These are phyloP conservation scores for Chaitophorus viminalis DNA, from an alignment of 2,888 invertebrate genomes.

Conservation along the genomic window DNA sequence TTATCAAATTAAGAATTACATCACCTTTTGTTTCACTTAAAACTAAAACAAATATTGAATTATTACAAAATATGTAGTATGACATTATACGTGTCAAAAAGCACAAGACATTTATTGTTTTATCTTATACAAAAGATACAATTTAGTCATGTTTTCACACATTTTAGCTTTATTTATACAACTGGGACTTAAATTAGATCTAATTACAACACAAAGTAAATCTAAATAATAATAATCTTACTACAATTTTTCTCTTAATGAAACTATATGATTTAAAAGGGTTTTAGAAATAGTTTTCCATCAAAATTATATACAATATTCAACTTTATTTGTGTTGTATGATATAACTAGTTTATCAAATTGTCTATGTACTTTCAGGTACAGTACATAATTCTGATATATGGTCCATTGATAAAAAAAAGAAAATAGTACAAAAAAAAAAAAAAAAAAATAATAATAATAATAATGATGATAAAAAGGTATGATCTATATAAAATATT, in stretches of 20 bases:
- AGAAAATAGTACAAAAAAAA: conserved; percentile 22
- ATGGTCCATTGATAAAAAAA: neutral
- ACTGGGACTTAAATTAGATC: conserved; percentile 56
- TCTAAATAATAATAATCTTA: conserved; percentile 52
- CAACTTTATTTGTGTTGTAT: conserved; percentile 13
- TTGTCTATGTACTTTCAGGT: conserved; percentile 45
- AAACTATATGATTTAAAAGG: conserved; percentile 52
- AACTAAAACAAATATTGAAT: conserved; percentile 58
- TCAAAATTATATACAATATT: conserved; percentile 58
- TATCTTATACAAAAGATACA: conserved; percentile 57
- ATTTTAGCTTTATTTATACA: conserved; percentile 56
- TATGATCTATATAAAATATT: conserved; percentile 56
- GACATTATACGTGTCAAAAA: conserved; percentile 43
- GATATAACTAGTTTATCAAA: conserved; percentile 15
- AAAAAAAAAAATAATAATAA: conserved; percentile 6
- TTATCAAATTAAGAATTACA: conserved; percentile 61
- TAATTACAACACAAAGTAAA: conserved; percentile 60
- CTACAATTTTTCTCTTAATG: conserved; percentile 48
- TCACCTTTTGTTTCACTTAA: conserved; percentile 62
- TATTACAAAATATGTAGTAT: conserved; percentile 51
- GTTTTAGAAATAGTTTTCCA: conserved; percentile 41
- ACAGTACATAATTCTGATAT: conserved; percentile 32
- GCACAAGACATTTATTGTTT: conserved; percentile 47
- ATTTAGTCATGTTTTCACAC: conserved; percentile 57
- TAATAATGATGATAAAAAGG: neutral